These are phyloP conservation scores for Heteromurus nitidus DNA, from an alignment of 2,888 invertebrate species.

Conservation along the genomic window DNA sequence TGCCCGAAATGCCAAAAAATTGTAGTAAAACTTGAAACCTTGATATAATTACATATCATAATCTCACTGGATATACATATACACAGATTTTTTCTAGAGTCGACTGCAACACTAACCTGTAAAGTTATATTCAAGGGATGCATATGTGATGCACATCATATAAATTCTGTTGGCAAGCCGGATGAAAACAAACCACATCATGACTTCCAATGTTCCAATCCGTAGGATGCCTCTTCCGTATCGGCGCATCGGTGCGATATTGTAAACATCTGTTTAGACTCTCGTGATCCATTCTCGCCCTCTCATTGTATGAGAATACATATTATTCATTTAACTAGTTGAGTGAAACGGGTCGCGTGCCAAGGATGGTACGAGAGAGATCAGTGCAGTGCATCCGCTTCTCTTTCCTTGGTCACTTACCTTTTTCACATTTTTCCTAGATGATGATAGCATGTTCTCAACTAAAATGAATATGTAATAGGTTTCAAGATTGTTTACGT, in stretches of 20 bases:
- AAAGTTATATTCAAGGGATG: not conserved
- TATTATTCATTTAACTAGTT: not conserved
- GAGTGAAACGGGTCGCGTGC: slow-evolving; percentile 62
- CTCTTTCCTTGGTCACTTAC: slow-evolving; percentile 56
- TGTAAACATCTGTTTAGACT: slow-evolving; percentile 57
- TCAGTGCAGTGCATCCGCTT: slow-evolving; percentile 31
- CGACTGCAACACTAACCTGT: not conserved
- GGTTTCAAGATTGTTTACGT: not conserved
- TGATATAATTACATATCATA: slow-evolving; percentile 52
- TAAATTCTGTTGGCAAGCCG: slow-evolving; percentile 54
- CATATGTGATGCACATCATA: too few relatives aligned
- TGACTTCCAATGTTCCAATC: slow-evolving; percentile 34
- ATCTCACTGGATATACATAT: not conserved
- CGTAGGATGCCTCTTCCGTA: not conserved
- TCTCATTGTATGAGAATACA: slow-evolving; percentile 44
- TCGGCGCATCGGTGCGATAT: not conserved
- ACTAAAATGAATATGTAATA: slow-evolving; percentile 3
- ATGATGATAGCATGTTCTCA: slow-evolving; percentile 20
- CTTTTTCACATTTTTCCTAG: slow-evolving; percentile 8
- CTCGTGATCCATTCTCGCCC: slow-evolving; percentile 45
- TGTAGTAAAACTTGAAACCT: slow-evolving; percentile 46
- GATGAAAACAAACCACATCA: slow-evolving; percentile 57
- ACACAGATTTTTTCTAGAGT: slow-evolving; percentile 37
- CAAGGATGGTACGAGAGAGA: not conserved
- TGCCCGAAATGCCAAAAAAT: slow-evolving; percentile 6